These are phyloP conservation scores for Siphlonurus alternatus DNA, from an alignment of 2,888 invertebrate genomes.

Conservation along the genomic window DNA sequence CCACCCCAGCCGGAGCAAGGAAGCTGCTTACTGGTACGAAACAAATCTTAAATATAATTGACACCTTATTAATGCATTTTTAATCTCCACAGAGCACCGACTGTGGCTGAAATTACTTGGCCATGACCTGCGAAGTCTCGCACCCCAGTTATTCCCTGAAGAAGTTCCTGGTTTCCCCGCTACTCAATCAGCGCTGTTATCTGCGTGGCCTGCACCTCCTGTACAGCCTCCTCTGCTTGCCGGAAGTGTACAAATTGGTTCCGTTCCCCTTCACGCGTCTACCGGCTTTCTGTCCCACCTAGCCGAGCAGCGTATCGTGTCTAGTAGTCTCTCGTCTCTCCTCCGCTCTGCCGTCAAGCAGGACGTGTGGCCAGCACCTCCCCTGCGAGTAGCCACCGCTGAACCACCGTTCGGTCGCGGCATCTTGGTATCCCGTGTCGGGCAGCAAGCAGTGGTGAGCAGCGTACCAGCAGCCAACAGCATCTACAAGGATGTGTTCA, in stretches of 20 bases:
- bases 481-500: conserved; percentile 81
- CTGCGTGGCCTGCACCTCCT: conserved; percentile 7
- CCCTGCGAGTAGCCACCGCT: conserved; percentile 43
- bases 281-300: conserved; percentile 73
- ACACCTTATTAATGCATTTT: background rate
- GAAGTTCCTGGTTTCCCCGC: conserved; percentile 32
- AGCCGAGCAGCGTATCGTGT: conserved; percentile 55
- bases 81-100: conserved; percentile 49
- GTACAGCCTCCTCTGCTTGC: conserved; percentile 1
- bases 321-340: conserved; percentile 31
- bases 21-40: conserved; percentile 41
- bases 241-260: conserved; percentile 28
- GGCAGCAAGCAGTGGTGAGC: conserved; percentile 47
- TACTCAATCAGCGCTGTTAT: background rate
- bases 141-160: conserved; percentile 69
- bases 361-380: conserved; percentile 41
- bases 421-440: conserved; percentile 63
- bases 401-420: conserved; percentile 72
- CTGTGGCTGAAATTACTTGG: conserved; percentile 75
- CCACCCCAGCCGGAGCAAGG: background rate
- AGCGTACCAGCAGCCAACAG: conserved; percentile 80
- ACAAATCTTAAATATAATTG: background rate
- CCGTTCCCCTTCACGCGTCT: conserved; percentile 37
- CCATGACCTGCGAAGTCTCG: conserved; percentile 66
- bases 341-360: conserved; percentile 64